A percentile compares a stretch with the other conserved stretches of the same genome.
These are phyloP conservation scores for Toxotes lorentzi DNA, from an alignment of 2,797 vertebrate species.

Conservation along the genomic window DNA sequence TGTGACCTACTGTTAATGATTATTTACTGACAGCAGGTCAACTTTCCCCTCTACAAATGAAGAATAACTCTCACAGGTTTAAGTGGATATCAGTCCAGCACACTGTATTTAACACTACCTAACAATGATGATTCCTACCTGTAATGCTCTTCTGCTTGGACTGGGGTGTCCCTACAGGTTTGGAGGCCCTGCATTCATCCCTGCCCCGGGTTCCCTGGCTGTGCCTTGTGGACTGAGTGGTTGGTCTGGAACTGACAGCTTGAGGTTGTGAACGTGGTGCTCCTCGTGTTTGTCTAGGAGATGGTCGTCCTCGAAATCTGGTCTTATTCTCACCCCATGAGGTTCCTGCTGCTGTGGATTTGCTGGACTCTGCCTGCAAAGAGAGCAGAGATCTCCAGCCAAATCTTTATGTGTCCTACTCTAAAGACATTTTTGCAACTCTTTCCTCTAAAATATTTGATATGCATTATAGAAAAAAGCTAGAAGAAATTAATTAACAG, in stretches of 20 bases:
- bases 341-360: constrained; percentile 31
- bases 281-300: constrained; percentile 53
- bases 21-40: constrained; percentile 14
- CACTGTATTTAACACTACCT: background rate
- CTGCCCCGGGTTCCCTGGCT: constrained; percentile 44
- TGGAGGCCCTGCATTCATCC: constrained; percentile 52
- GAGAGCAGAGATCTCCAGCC: constrained; percentile 12
- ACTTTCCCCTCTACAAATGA: background rate
- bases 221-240: constrained; percentile 60
- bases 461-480: background rate
- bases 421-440: background rate
- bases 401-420: background rate
- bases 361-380: constrained; percentile 71
- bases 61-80: background rate
- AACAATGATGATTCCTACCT: constrained; percentile 39
- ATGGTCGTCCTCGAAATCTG: constrained; percentile 54
- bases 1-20: constrained; percentile 13
- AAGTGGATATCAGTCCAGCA: background rate
- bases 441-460: background rate
- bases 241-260: constrained; percentile 59
- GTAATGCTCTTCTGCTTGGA: constrained; percentile 51
- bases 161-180: constrained; percentile 34
- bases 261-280: constrained; percentile 46
- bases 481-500: background rate
- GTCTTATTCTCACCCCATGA: constrained; percentile 57